A percentile compares a stretch with the other conserved stretches of the same genome.
These are phyloP conservation scores for Cliona cf. orientalis DNA, from an alignment of 37 sponge, comb jelly and placozoan genomes.

Conservation along the genomic window DNA sequence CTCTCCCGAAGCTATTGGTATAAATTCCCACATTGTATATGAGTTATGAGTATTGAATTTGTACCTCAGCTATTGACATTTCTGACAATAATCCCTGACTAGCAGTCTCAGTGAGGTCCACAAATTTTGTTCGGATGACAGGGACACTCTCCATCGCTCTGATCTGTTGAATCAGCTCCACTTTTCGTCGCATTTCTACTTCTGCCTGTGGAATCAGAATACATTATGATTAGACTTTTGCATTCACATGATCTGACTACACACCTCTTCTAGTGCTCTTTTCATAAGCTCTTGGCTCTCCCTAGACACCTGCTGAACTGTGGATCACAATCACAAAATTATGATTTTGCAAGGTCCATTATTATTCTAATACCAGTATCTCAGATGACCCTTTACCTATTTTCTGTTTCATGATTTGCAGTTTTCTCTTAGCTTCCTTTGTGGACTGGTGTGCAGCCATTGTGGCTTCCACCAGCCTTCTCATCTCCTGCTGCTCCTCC, in stretches of 20 bases:
- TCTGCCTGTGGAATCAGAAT: slow-evolving; percentile 63
- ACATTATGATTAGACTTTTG: not conserved
- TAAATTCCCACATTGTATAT: not conserved
- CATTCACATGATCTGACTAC: not conserved
- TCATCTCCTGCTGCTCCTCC: slow-evolving; percentile 82
- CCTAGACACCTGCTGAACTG: slow-evolving; percentile 84
- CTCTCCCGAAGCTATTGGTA: slow-evolving; percentile 78
- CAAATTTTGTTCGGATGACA: slow-evolving; percentile 80
- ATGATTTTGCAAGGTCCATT: not conserved
- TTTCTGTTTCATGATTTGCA: slow-evolving; percentile 86
- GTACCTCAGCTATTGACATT: slow-evolving; percentile 96
- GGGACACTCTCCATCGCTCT: slow-evolving; percentile 94
- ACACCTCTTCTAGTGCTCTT: slow-evolving; percentile 90
- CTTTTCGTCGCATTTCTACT: slow-evolving; percentile 86
- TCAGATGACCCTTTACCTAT: slow-evolving; percentile 60
- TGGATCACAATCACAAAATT: not conserved
- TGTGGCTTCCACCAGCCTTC: slow-evolving; percentile 81
- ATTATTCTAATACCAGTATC: not conserved
- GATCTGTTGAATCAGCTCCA: slow-evolving; percentile 94
- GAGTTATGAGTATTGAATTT: not conserved
- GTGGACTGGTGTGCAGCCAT: slow-evolving; percentile 79
- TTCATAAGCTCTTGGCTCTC: slow-evolving; percentile 90
- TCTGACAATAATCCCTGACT: slow-evolving; percentile 88
- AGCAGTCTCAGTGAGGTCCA: slow-evolving; percentile 91
- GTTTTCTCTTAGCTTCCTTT: slow-evolving; percentile 73